Evolutionary conservation across 37 sponge, comb jelly and placozoan species (phyloP), one percentile per base, ranked within the genome.

Genomic region (Cladorhizidae sp.): DNA sequence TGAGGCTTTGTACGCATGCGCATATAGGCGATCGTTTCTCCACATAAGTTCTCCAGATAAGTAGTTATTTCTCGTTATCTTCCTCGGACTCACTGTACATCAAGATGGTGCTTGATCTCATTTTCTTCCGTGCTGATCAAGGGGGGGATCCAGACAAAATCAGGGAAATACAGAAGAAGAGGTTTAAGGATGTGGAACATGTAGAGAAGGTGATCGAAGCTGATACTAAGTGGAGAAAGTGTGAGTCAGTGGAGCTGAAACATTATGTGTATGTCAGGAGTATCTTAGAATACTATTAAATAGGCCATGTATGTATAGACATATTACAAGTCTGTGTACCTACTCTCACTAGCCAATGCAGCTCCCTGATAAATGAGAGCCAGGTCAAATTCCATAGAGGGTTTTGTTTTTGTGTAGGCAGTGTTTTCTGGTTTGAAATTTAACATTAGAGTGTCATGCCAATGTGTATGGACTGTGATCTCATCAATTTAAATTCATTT

Each of bases 71-170:
- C 8, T 12, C 5, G 49, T 45, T 45, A 12, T 45, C 8, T 45
- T 45, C 49, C 49, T n/a, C n/a, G n/a, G n/a, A 45, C 8, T 12
- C 49, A 45, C 49, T 45, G 8, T 45, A 45, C 3, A 15, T 32
- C 35, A 31, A 38, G 42, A 92, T 92, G 92, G 85, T 86, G 9
- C 85, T 98, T 32, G 96, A 98, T 75, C 65, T 98, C 38, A 67
- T 89, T 18, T 76, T 95, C 78, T 93, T 98, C 57, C 92, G 99
- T 23, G 87, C 87, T 36, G 99, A 98, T 45, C 95, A 98, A 86
- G 99, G 99, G 23, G 99, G 99, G 25, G 83, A 95, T 64, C 99
- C 99, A 0, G 99, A 98, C 41, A 83, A 80, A 75, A 82, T 98
- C 26, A 64, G 94, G 41, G 94, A 98, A 39, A 85, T 77, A 57